Base-by-base conservation (phyloP, 2,797 vertebrate species). In the Crax fasciolata region DNA sequence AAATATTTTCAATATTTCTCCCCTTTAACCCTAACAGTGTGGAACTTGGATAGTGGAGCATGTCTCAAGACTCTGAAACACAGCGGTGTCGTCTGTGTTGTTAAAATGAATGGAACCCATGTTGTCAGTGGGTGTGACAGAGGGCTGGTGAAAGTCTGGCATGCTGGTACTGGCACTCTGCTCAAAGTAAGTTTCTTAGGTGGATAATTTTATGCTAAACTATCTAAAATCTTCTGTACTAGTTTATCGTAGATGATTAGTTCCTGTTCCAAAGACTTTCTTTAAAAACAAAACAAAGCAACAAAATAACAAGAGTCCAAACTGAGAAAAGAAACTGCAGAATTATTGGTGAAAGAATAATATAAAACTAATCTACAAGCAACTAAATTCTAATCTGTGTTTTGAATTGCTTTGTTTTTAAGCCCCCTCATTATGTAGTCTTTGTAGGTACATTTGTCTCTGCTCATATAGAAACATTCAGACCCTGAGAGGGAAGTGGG, bases 131-230 rank as follows among this genome's bases (percentile, higher is more conserved):
- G 98, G 94, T 99, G 98, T 46, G 96, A 98, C 46, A 97, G 38
- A 66, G 99, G 99, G 30, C 46, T 98, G 9, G 94, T 99, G 84
- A 99, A 98, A 93, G 96, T 99, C 66, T 99, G 99, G 99, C 94
- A 98, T 72, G 35, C 97, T 35, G 95, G 97, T 35, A 98, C 75
- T 0, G 98, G 95, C 1, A 74, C 95, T 11, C 93, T 99, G 61
- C 90, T 99, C 68, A 98, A 98, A 98, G 99, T 99, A 95, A 95
- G 91, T 13, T 51, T 20, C 39, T 49, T 13, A n/a, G 13, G 35
- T 3, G 30, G 28, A 12, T 27, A 11, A 48, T 32, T 68, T 35
- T 32, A 28, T 44, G 61, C 12, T 54, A 59, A 67, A 23, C 10
- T 21, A 8, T 49, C 46, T 28, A n/a, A 81, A 82, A 24, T 14